Evolutionary conservation across 2,888 invertebrate species (phyloP).

Genomic region (Nematopogon swammerdamellus): DNA sequence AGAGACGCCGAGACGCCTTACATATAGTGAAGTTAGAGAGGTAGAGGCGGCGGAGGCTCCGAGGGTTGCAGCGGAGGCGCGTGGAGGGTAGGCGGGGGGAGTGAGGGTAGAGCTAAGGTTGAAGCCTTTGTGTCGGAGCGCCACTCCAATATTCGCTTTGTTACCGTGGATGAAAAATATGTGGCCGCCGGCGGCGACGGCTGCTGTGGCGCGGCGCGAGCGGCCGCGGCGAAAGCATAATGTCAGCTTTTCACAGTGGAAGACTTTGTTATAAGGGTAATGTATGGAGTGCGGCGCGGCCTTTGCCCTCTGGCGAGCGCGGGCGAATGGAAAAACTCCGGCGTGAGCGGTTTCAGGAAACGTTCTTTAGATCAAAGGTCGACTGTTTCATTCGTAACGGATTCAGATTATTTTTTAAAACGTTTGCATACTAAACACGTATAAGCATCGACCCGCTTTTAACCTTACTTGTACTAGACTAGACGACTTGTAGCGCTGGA

Average conservation of each 20-base stretch:
- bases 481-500: no score
- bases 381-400: background rate
- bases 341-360: background rate
- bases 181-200: slow-evolving; percentile 15
- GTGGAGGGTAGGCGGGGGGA: background rate
- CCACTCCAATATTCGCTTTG: slow-evolving; percentile 56
- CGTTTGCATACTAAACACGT: no score
- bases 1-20: no score
- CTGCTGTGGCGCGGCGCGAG: no score
- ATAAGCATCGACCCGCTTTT: no score
- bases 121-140: slow-evolving; percentile 37
- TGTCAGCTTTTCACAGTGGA: background rate
- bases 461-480: no score
- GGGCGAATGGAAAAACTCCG: background rate
- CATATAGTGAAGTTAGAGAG: no score
- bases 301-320: background rate
- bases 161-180: slow-evolving; percentile 40
- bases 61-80: background rate
- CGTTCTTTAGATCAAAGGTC: background rate
- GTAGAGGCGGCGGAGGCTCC: no score
- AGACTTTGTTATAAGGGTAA: background rate
- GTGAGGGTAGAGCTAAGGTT: background rate
- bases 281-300: background rate
- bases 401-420: background rate
- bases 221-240: background rate